Percentiles rank a stretch among this genome's conserved stretches.
These are phyloP conservation scores for Anguilla obscura DNA, from an alignment of 2,797 vertebrate genomes.

Conservation along the genomic window DNA sequence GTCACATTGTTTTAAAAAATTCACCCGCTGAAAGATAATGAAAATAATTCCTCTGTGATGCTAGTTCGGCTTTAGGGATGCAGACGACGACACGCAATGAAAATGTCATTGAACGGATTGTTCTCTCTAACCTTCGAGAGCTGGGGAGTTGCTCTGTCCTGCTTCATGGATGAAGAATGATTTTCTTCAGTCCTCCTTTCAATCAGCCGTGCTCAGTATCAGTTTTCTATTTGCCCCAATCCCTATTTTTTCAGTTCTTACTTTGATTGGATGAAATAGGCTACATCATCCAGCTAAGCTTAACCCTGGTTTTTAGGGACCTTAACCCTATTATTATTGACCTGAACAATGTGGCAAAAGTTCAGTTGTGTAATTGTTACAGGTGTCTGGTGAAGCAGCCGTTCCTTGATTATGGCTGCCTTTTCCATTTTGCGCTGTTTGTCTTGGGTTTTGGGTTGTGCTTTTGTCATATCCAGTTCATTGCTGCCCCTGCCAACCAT, in stretches of 20 bases:
- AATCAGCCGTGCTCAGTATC: neutral
- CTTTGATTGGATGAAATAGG: neutral
- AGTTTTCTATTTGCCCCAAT: neutral
- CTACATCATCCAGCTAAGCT: neutral
- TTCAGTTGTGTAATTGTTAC: conserved; percentile 4
- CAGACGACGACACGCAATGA: neutral
- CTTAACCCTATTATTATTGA: neutral
- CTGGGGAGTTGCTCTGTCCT: neutral
- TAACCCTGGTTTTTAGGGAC: neutral
- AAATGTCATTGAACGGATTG: neutral
- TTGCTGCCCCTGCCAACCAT: conserved; percentile 4
- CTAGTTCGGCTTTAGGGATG: conserved; percentile 2
- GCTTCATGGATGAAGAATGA: neutral
- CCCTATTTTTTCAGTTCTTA: neutral
- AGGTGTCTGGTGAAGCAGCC: neutral
- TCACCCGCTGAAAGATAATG: conserved; percentile 12
- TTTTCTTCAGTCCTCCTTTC: neutral
- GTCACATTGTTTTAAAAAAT: conserved; percentile 39
- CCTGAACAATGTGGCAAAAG: neutral
- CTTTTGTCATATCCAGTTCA: conserved; percentile 16
- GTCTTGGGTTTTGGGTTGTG: neutral
- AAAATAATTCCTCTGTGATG: conserved; percentile 21
- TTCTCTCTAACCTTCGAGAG: neutral
- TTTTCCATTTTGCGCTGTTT: conserved; percentile 11
- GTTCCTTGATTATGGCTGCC: neutral